A percentile compares a stretch with the other conserved stretches of the same genome.
These are phyloP conservation scores for Eufriesea mexicana DNA, from an alignment of 1,140 invertebrate species.

Conservation along the genomic window DNA sequence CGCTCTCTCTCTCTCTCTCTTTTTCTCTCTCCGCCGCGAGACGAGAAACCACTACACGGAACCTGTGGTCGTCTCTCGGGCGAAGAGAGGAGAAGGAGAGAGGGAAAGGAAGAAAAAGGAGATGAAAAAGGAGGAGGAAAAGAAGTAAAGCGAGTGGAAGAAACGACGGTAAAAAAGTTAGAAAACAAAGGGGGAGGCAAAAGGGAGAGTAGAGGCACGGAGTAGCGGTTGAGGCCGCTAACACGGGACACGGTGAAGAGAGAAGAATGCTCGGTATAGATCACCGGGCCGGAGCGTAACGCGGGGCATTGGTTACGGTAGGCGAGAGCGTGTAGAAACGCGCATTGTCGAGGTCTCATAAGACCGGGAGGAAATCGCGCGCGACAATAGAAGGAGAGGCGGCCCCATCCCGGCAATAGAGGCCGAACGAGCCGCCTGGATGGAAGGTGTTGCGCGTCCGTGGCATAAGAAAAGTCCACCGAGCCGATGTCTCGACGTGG, in stretches of 20 bases:
- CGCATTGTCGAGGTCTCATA: conserved; percentile 60
- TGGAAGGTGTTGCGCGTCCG: background rate
- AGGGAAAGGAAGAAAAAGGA: background rate
- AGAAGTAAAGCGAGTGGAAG: background rate
- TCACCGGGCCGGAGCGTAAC: conserved; percentile 42
- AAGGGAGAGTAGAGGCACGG: background rate
- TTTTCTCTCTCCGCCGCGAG: background rate
- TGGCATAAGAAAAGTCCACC: conserved; percentile 50
- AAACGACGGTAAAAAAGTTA: background rate
- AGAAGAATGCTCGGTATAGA: conserved; percentile 54
- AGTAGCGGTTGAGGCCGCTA: background rate
- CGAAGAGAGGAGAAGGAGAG: background rate
- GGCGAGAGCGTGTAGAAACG: conserved; percentile 54
- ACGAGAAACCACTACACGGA: background rate
- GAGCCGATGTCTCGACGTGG: background rate
- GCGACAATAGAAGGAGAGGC: conserved; percentile 61
- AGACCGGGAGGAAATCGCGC: conserved; percentile 60
- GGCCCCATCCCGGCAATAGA: background rate
- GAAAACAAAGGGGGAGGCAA: background rate
- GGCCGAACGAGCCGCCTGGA: background rate
- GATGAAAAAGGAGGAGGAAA: background rate
- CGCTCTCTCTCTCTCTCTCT: background rate
- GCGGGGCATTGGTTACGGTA: conserved; percentile 49
- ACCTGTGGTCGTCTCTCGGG: background rate
- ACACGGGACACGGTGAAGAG: conserved; percentile 21